A percentile compares a stretch with the other conserved stretches of the same genome.
Conservation (phyloP, 2,888 invertebrate species). For the Drosophila fungiperda region DNA sequence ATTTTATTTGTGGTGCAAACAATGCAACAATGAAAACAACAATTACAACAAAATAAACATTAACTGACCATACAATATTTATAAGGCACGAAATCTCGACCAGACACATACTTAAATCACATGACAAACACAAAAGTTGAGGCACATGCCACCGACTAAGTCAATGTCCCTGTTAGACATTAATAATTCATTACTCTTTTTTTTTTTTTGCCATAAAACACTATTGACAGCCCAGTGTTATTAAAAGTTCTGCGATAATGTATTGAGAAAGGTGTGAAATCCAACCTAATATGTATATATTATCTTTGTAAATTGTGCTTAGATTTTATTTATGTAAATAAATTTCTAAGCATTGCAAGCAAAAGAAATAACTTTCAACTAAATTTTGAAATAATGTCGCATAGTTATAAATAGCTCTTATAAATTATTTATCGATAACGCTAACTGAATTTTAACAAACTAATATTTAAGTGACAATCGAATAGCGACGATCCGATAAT, state of each 20-base stretch:
- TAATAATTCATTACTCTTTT: constrained; percentile 17
- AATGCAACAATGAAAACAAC: constrained; percentile 6
- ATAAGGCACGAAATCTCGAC: constrained; percentile 22
- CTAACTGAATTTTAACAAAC: not conserved
- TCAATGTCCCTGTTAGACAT: constrained; percentile 24
- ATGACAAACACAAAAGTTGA: not conserved
- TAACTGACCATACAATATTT: constrained; percentile 14
- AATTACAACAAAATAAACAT: constrained; percentile 3
- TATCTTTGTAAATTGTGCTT: not conserved
- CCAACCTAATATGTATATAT: not conserved
- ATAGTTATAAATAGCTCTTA: not conserved
- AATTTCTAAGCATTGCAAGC: not conserved
- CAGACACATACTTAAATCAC: constrained; percentile 27
- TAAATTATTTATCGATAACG: not conserved
- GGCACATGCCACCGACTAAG: constrained; percentile 1
- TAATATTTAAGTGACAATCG: not conserved
- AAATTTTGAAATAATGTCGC: no score
- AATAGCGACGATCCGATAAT: not conserved
- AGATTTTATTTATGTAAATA: not conserved
- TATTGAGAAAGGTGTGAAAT: not conserved
- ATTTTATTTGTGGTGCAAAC: constrained; percentile 47
- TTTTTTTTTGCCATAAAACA: not conserved
- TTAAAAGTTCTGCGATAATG: not conserved
- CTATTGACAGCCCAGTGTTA: constrained; percentile 8
- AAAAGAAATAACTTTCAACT: not conserved